Evolutionary conservation across 2,888 invertebrate species (phyloP), one percentile per base, ranked within the genome.

Genomic region (Luffia ferchaultella): DNA sequence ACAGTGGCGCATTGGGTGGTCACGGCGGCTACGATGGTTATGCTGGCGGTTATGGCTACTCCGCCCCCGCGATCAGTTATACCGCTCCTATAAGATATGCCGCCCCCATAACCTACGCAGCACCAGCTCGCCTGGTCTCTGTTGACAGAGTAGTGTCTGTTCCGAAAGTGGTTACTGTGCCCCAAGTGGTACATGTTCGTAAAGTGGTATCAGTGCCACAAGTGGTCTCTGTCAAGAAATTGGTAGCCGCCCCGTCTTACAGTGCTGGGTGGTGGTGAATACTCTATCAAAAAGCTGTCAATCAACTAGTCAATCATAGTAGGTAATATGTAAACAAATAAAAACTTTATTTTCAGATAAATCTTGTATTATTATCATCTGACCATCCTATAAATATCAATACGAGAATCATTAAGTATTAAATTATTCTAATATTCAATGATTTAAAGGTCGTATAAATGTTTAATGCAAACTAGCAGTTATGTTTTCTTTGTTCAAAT

Each of bases 111-210:
- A 42, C 7, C 3, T 42, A 42, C 43, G 5, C 43, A n/a, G 43
- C 43, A 3, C 43, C 43, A n/a, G 30, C 30, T 30, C 3, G 30
- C 3, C 12, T 30, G 30, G 30, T 30, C 12, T 30, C 30, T 12
- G 30, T 41, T 16, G 65, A 63, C 57, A 70, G 65, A 55, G 43
- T 71, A 17, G 66, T 71, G 42, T 64, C 71, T 0, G 63, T 69
- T 15, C 74, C 72, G 16, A 66, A 63, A 53, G 64, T 70, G 51
- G 66, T 69, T 46, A 64, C 70, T 2, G 66, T 67, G 5, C 69
- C 75, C 12, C 62, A 63, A 55, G 57, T 64, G 48, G 65, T 68
- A 56, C 60, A 60, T 53, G 63, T 63, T 41, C 59, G 62, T 50
- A 65, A 63, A 55, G 58, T 63, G 46, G 64, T 73, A 3, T 57